phyloP scores from a whole-genome alignment of 2,113 vertebrate genomes.

The Cyanoliseus patagonus region DNA sequence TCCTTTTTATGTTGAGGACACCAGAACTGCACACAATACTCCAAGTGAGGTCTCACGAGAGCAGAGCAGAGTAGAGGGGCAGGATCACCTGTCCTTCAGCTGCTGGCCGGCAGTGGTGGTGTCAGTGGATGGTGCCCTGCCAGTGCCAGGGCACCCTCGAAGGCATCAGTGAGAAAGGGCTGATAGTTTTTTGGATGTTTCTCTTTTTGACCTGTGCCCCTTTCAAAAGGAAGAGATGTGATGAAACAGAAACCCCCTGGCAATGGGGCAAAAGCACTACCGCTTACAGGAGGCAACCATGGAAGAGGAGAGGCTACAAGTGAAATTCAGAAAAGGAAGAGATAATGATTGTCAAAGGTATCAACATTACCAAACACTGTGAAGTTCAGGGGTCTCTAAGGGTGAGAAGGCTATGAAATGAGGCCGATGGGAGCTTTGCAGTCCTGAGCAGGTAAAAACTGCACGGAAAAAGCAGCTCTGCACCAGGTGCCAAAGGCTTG shows the following conservation, averaged over 20 bases:
- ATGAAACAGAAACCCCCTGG: neutral
- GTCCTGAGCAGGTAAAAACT: neutral
- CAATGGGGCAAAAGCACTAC: neutral
- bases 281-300: neutral
- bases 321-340: neutral
- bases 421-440: neutral
- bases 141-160: neutral
- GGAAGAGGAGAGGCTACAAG: neutral
- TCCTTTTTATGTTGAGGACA: too few relatives aligned
- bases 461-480: accelerated
- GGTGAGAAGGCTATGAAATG: accelerated
- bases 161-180: neutral
- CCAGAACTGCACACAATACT: too few relatives aligned
- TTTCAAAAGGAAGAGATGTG: neutral
- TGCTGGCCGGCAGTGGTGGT: neutral
- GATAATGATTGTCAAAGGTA: neutral
- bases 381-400: neutral
- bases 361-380: neutral
- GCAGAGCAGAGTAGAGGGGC: too few relatives aligned
- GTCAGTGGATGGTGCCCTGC: neutral
- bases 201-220: neutral
- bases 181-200: neutral
- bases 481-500: neutral
- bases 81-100: neutral
- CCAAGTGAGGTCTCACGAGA: too few relatives aligned